Evolutionary conservation across 2,797 vertebrate species (phyloP).

Genomic region (Dallia pectoralis): DNA sequence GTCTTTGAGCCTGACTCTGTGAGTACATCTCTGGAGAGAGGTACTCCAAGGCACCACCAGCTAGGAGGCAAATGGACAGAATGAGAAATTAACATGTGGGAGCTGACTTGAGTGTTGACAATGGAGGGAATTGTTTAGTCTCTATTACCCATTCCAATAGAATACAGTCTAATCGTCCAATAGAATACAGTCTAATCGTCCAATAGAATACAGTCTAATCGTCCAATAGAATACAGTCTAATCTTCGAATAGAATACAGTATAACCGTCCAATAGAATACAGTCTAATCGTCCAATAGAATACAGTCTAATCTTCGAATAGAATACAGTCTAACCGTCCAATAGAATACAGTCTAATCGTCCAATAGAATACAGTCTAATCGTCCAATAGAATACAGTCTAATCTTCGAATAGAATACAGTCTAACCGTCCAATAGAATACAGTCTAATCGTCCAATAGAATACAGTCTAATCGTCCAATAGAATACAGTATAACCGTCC

Average conservation of each 20-base stretch:
- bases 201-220: slow-evolving; percentile 7
- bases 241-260: slow-evolving; percentile 2
- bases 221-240: background rate
- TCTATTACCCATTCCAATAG: slow-evolving; percentile 11
- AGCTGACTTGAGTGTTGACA: background rate
- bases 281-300: background rate
- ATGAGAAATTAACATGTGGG: slow-evolving; percentile 17
- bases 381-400: too few relatives aligned
- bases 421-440: too few relatives aligned
- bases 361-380: too few relatives aligned
- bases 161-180: slow-evolving; percentile 10
- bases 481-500: background rate
- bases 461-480: slow-evolving; percentile 1
- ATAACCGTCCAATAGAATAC: background rate
- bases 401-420: too few relatives aligned
- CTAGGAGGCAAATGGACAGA: background rate
- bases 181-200: background rate
- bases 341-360: too few relatives aligned
- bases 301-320: slow-evolving; percentile 1
- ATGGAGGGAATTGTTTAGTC: background rate
- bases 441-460: too few relatives aligned
- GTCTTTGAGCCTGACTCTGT: background rate
- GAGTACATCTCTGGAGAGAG: slow-evolving; percentile 8
- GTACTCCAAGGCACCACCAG: slow-evolving; percentile 7
- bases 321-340: too few relatives aligned